These are phyloP conservation scores for Agonopterix arenella DNA, from an alignment of 2,888 invertebrate genomes.

Conservation along the genomic window DNA sequence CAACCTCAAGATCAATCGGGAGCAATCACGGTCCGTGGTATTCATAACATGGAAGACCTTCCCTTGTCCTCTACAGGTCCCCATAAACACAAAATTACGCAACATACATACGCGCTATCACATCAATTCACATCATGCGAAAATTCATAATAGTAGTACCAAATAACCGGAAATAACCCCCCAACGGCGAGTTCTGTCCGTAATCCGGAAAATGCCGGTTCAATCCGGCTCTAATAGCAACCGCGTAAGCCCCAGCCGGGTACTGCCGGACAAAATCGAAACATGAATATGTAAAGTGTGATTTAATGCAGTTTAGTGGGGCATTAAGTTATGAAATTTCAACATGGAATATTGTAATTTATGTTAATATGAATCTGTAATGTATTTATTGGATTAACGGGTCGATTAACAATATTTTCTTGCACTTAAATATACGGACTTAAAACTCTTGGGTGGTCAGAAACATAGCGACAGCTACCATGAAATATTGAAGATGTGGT, in stretches of 20 bases:
- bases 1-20: too few species aligned
- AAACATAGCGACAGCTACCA: too few species aligned
- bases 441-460: too few species aligned
- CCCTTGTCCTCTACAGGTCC: too few species aligned
- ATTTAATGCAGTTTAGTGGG: slow-evolving; percentile 7
- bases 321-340: neutral
- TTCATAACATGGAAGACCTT: too few species aligned
- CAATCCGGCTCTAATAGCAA: neutral
- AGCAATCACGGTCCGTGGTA: too few species aligned
- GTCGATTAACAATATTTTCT: too few species aligned
- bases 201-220: slow-evolving; percentile 8
- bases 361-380: neutral
- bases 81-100: too few species aligned
- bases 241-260: neutral
- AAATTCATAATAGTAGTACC: neutral
- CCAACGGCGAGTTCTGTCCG: neutral
- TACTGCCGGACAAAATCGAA: neutral
- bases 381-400: too few species aligned
- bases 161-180: neutral
- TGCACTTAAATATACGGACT: too few species aligned
- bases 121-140: neutral
- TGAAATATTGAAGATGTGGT: too few species aligned
- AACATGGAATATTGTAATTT: neutral
- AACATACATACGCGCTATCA: too few species aligned
- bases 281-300: slow-evolving; percentile 7